These are phyloP conservation scores for Microtus pennsylvanicus DNA, from an alignment of 2,113 vertebrate genomes.

Conservation along the genomic window DNA sequence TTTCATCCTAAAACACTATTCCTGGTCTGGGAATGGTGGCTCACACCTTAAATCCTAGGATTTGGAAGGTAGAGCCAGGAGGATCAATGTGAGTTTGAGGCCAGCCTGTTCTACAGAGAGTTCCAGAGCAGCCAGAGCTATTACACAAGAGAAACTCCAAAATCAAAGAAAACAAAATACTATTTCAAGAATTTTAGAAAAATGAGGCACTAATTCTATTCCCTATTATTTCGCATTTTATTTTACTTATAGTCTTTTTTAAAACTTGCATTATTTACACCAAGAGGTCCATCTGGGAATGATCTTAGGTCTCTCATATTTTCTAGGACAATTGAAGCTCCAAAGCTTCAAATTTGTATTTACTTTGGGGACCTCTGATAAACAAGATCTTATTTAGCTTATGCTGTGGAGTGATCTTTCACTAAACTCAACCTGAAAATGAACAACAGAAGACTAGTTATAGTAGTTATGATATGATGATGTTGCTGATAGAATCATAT, in stretches of 20 bases:
- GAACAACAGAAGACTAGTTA: not conserved
- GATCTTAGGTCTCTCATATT: conserved; percentile 37
- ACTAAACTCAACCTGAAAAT: not conserved
- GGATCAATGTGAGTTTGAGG: not conserved
- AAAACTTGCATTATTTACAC: not conserved
- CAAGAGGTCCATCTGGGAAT: not conserved
- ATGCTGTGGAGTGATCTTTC: not conserved
- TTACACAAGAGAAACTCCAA: not conserved
- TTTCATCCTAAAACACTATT: not conserved
- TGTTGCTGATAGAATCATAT: not conserved
- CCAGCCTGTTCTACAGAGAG: not conserved
- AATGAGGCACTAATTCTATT: not conserved
- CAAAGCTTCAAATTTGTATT: conserved; percentile 13
- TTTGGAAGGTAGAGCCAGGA: not conserved
- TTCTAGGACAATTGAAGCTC: not conserved
- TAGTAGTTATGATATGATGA: not conserved
- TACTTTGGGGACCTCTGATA: not conserved
- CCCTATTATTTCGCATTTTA: not conserved
- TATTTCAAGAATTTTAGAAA: not conserved
- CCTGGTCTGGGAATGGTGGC: not conserved
- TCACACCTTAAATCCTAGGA: not conserved
- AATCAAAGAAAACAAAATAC: not conserved
- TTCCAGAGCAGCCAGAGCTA: not conserved
- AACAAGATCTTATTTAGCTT: not conserved
- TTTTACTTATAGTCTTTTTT: not conserved